Evolutionary conservation across 2,113 vertebrate species (phyloP).

Genomic region (Ammodytes dubius): DNA sequence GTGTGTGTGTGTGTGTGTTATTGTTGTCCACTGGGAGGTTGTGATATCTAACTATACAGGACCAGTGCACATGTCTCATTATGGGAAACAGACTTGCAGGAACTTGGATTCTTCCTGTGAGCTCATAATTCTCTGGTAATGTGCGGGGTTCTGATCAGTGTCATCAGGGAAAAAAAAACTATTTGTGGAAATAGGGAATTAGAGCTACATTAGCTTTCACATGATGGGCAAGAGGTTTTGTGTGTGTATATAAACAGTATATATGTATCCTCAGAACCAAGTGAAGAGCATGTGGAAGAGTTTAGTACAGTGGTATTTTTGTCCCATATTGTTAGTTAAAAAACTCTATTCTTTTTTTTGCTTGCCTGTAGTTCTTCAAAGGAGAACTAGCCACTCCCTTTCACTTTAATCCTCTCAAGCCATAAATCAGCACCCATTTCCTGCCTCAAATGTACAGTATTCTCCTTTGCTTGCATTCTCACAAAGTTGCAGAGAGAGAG

Average conservation of each 20-base stretch:
- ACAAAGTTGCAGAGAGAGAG: neutral
- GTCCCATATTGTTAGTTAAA: slow-evolving; percentile 1
- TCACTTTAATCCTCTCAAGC: slow-evolving; percentile 47
- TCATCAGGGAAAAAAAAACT: slow-evolving; percentile 38
- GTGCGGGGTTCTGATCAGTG: slow-evolving; percentile 44
- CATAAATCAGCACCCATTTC: slow-evolving; percentile 51
- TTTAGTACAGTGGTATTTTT: neutral
- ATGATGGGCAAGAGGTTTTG: neutral
- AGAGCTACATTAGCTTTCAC: slow-evolving; percentile 11
- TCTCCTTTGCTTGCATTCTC: slow-evolving; percentile 31
- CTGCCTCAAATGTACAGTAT: slow-evolving; percentile 45
- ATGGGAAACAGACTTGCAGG: slow-evolving; percentile 45
- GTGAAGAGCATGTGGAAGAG: neutral
- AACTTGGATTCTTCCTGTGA: slow-evolving; percentile 68
- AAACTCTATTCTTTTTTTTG: neutral
- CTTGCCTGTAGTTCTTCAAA: slow-evolving; percentile 10
- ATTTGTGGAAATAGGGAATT: slow-evolving; percentile 7
- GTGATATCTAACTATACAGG: slow-evolving; percentile 13
- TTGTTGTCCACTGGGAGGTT: slow-evolving; percentile 1
- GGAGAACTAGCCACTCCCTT: slow-evolving; percentile 5
- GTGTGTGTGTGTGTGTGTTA: no score
- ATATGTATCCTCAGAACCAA: neutral
- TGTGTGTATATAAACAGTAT: neutral
- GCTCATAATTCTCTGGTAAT: slow-evolving; percentile 47
- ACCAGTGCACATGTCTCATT: slow-evolving; percentile 45